These are phyloP conservation scores for Furcifer pardalis DNA, from an alignment of 2,797 vertebrate species.

Conservation along the genomic window DNA sequence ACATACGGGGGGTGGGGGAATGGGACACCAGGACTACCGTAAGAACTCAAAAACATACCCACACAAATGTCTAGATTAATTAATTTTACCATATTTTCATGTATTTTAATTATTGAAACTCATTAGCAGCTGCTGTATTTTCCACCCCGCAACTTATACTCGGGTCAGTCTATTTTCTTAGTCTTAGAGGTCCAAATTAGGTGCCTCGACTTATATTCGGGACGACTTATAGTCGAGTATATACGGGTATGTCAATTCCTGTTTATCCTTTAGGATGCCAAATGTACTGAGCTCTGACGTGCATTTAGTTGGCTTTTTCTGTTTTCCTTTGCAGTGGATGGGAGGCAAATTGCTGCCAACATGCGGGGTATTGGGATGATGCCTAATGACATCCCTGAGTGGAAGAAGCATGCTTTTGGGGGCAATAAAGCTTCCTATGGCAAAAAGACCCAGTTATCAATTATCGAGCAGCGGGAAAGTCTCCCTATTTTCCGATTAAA, in stretches of 20 bases:
- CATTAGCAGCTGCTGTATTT: too few species aligned
- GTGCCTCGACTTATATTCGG: too few species aligned
- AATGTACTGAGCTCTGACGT: background rate
- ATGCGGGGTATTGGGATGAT: conserved; percentile 99
- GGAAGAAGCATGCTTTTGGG: conserved; percentile 98
- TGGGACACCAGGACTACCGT: too few species aligned
- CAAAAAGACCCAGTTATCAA: conserved; percentile 95
- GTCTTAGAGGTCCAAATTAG: too few species aligned
- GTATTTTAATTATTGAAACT: too few species aligned
- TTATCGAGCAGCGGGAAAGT: conserved; percentile 96
- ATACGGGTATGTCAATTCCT: background rate
- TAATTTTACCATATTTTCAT: too few species aligned
- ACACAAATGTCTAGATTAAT: too few species aligned
- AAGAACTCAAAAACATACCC: too few species aligned
- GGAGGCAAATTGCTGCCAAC: conserved; percentile 97
- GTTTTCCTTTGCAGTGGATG: conserved; percentile 82
- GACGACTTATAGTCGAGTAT: too few species aligned
- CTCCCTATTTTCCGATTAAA: conserved; percentile 98
- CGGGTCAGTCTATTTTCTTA: too few species aligned
- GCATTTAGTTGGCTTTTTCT: background rate
- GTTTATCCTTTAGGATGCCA: background rate
- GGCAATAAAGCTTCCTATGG: conserved; percentile 98
- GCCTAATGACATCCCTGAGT: conserved; percentile 98
- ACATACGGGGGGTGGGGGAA: too few species aligned
- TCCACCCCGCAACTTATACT: too few species aligned